A percentile compares a stretch with the other conserved stretches of the same genome.
These are phyloP conservation scores for Marronus borbonicus DNA, from an alignment of 2,888 invertebrate species.

Conservation along the genomic window DNA sequence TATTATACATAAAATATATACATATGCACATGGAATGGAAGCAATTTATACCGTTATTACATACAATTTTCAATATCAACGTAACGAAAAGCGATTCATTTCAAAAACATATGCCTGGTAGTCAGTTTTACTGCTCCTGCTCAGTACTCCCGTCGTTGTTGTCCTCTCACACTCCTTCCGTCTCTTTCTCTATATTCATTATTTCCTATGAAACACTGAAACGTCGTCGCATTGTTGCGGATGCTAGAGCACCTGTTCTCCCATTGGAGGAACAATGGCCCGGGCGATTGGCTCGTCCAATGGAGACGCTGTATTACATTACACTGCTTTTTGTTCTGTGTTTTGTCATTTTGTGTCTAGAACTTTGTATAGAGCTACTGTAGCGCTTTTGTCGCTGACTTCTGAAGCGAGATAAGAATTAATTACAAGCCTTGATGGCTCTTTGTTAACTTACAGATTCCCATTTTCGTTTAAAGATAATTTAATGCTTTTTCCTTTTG, in stretches of 20 bases:
- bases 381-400: slow-evolving; percentile 68
- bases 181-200: slow-evolving; percentile 55
- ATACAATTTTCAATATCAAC: slow-evolving; percentile 23
- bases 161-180: slow-evolving; percentile 50
- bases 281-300: slow-evolving; percentile 68
- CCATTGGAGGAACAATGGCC: slow-evolving; percentile 68
- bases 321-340: slow-evolving; percentile 69
- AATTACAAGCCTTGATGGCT: slow-evolving; percentile 70
- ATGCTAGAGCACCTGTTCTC: slow-evolving; percentile 66
- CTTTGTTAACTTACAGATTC: slow-evolving; percentile 68
- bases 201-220: slow-evolving; percentile 59
- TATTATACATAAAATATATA: not conserved
- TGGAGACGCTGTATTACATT: slow-evolving; percentile 69
- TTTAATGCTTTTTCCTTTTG: slow-evolving; percentile 65
- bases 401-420: slow-evolving; percentile 72
- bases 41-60: not conserved
- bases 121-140: slow-evolving; percentile 29
- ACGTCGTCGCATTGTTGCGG: slow-evolving; percentile 59
- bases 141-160: slow-evolving; percentile 35
- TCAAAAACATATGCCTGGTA: not conserved
- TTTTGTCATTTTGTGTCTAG: slow-evolving; percentile 70
- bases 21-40: not conserved
- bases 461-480: slow-evolving; percentile 68
- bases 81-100: slow-evolving; percentile 20
- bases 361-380: slow-evolving; percentile 69